Base-by-base conservation (phyloP, 1,140 invertebrate species). In the Listronotus oregonensis region DNA sequence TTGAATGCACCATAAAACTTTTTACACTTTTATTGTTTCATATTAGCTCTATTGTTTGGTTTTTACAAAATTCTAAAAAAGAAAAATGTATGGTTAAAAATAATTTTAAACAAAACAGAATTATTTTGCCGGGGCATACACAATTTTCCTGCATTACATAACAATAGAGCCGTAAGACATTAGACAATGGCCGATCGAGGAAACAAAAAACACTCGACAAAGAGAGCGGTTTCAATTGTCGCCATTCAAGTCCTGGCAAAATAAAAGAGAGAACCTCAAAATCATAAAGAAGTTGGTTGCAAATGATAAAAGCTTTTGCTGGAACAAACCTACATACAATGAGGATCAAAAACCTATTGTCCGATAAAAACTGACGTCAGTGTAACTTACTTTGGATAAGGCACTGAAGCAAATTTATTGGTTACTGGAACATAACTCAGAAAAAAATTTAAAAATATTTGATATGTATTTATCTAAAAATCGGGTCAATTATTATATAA, bases 131-230 rank as follows among this genome's bases (percentile, higher is more conserved):
- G 12, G 47, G 47, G 21, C 47, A 50, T 21, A 50, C 47, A 50
- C 15, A 50, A 73, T 73, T 73, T 71, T 56, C 69, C 64, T 71
- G 64, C 64, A 67, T 73, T 66, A 71, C 69, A 71, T 69, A 67
- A 73, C 67, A 72, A 71, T 74, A 68, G 72, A 71, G 67, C 58
- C 66, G 71, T 74, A 72, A 74, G 73, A 71, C 69, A 63, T 73
- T 74, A 74, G 70, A 74, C 73, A 74, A 74, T 74, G 63, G 69
- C 71, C 69, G 71, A 71, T 74, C 73, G 56, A 65, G 71, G 71
- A 74, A 74, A 74, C 73, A 74, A 74, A 74, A 74, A 73, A 71
- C 73, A 71, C 67, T 66, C 61, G 68, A 74, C 73, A 74, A 74
- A 72, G 71, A 69, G 66, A 71, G 71, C 67, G 73, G 70, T 74